Evolutionary conservation across 2,888 invertebrate genomes (phyloP).

Genomic region (Dicroscelio sp.): DNA sequence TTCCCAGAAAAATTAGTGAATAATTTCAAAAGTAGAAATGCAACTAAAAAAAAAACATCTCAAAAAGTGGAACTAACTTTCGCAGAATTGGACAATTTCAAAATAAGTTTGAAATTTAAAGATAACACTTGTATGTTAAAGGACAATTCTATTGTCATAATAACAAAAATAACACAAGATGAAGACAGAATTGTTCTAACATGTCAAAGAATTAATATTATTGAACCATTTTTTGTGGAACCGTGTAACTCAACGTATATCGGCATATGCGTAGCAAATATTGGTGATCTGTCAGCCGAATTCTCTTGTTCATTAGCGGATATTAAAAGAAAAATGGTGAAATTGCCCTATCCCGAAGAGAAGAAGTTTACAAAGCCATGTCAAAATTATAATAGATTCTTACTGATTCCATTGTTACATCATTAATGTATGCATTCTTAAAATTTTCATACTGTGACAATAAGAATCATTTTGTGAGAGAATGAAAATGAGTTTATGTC

Average conservation of each 20-base stretch:
- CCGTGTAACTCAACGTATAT: slow-evolving; percentile 1
- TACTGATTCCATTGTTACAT: slow-evolving; percentile 8
- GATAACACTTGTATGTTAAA: slow-evolving; percentile 38
- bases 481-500: too few relatives aligned
- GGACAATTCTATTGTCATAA: slow-evolving; percentile 15
- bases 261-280: not conserved
- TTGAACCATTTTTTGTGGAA: not conserved
- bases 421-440: not conserved
- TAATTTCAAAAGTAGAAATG: not conserved
- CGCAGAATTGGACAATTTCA: not conserved
- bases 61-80: not conserved
- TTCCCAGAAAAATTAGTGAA: not conserved
- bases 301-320: not conserved
- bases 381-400: not conserved
- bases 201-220: not conserved
- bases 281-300: not conserved
- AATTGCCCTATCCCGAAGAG: not conserved
- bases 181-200: not conserved
- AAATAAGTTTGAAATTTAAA: slow-evolving; percentile 30
- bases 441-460: too few relatives aligned
- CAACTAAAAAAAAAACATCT: not conserved
- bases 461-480: too few relatives aligned
- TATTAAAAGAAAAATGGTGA: slow-evolving; percentile 9
- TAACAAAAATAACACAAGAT: slow-evolving; percentile 8
- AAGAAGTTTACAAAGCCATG: not conserved